These are phyloP conservation scores for Agelastica alni DNA, from an alignment of 2,888 invertebrate species.

Conservation along the genomic window DNA sequence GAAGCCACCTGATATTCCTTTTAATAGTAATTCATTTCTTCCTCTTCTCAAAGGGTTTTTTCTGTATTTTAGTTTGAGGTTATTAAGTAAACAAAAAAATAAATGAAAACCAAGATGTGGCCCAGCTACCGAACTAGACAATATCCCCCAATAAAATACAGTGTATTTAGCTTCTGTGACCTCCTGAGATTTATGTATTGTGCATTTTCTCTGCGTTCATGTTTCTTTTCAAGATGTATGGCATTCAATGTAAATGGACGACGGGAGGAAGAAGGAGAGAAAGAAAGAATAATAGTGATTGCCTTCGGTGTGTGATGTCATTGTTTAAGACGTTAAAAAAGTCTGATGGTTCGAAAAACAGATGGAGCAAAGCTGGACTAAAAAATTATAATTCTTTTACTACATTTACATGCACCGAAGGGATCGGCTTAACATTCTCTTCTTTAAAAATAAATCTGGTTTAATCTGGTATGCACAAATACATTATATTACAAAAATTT, in stretches of 20 bases:
- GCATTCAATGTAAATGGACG: constrained; percentile 55
- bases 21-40: too few relatives aligned
- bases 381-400: too few relatives aligned
- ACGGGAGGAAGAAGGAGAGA: constrained; percentile 12
- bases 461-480: too few relatives aligned
- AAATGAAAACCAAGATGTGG: neutral
- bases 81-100: too few relatives aligned
- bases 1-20: too few relatives aligned
- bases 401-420: too few relatives aligned
- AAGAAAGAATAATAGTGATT: constrained; percentile 53
- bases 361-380: neutral
- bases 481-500: too few relatives aligned
- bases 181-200: constrained; percentile 51
- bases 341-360: constrained; percentile 5
- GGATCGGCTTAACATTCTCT: too few relatives aligned
- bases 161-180: constrained; percentile 49
- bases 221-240: constrained; percentile 51
- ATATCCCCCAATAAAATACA: constrained; percentile 17
- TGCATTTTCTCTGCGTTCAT: constrained; percentile 50
- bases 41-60: too few relatives aligned
- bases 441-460: too few relatives aligned
- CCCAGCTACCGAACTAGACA: constrained; percentile 14
- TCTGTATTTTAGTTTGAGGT: too few relatives aligned
- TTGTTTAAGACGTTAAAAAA: constrained; percentile 42
- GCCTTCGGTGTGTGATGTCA: constrained; percentile 46